phyloP scores from a whole-genome alignment of 1,140 invertebrate species.

The Monochamus saltuarius region DNA sequence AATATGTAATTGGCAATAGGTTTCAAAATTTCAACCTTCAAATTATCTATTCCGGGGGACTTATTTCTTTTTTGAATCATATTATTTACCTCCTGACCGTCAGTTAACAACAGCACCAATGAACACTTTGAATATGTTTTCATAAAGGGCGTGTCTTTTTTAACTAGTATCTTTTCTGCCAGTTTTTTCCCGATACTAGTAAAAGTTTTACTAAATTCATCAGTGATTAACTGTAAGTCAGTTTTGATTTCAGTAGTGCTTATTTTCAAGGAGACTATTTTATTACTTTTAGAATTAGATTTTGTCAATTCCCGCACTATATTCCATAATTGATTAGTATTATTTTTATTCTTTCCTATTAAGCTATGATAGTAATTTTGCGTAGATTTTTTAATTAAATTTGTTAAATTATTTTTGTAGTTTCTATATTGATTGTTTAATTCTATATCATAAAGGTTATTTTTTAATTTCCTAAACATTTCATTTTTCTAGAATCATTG shows the following conservation, averaged over 20 bases:
- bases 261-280: too few relatives aligned
- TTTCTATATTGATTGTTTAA: background rate
- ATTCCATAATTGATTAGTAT: background rate
- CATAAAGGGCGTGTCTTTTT: too few relatives aligned
- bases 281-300: too few relatives aligned
- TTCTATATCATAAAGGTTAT: background rate
- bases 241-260: too few relatives aligned
- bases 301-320: background rate
- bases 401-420: slow-evolving; percentile 6
- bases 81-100: too few relatives aligned
- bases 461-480: background rate
- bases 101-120: too few relatives aligned
- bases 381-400: background rate
- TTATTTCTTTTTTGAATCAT: too few relatives aligned
- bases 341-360: background rate
- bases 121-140: too few relatives aligned
- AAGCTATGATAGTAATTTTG: background rate
- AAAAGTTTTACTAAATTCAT: slow-evolving; percentile 1
- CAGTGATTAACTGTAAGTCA: background rate
- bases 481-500: slow-evolving; percentile 5
- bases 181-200: slow-evolving; percentile 3
- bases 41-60: too few relatives aligned
- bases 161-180: background rate
- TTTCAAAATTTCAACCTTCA: too few relatives aligned
- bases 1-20: too few relatives aligned